Percentiles rank a stretch among this genome's conserved stretches.
Evolutionary conservation across 1,140 invertebrate genomes (phyloP).

Genomic region (Drosophila orosa): DNA sequence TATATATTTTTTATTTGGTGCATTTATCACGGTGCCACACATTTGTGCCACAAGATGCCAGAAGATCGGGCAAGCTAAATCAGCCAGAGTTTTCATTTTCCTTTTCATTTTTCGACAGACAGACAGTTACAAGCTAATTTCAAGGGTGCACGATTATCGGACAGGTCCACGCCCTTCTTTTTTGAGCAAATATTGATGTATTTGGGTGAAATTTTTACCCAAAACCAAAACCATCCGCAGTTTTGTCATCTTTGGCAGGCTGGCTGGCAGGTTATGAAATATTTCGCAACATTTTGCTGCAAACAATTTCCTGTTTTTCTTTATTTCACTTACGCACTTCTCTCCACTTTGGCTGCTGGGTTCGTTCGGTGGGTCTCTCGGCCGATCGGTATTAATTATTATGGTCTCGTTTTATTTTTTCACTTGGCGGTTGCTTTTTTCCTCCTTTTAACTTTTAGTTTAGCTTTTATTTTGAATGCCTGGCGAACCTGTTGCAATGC

Average conservation of each 20-base stretch:
- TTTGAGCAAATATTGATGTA: background rate
- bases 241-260: conserved; percentile 51
- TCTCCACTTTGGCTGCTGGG: conserved; percentile 15
- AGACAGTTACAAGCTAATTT: conserved; percentile 10
- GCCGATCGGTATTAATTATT: conserved; percentile 70
- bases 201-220: conserved; percentile 7
- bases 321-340: conserved; percentile 73
- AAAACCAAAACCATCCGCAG: conserved; percentile 24
- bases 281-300: conserved; percentile 56
- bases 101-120: conserved; percentile 49
- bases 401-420: conserved; percentile 55
- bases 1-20: conserved; percentile 23
- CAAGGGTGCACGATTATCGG: conserved; percentile 26
- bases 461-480: conserved; percentile 51
- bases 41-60: conserved; percentile 66
- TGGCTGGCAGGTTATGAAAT: conserved; percentile 69
- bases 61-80: conserved; percentile 37
- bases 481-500: conserved; percentile 67
- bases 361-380: conserved; percentile 51
- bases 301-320: conserved; percentile 73
- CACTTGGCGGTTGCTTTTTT: conserved; percentile 16
- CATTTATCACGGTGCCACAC: conserved; percentile 82
- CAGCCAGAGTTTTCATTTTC: conserved; percentile 67
- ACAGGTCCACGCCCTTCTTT: background rate
- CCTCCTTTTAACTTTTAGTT: conserved; percentile 33